Conservation (phyloP, 2,888 invertebrate genomes). For the Mactromeris polynyma region DNA sequence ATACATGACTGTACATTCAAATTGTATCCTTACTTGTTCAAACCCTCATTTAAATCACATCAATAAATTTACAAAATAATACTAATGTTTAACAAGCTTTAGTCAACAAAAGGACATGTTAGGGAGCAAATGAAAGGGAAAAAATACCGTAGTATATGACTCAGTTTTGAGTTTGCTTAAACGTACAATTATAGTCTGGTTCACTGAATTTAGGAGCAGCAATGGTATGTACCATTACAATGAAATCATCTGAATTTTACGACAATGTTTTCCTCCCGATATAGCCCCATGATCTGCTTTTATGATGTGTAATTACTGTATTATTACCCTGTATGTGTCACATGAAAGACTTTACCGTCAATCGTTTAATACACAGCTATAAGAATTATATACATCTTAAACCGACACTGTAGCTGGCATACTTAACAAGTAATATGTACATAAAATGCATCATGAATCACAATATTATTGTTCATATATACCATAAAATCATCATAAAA, state of each 20-base stretch:
- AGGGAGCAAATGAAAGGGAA: not conserved
- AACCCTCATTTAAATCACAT: conserved; percentile 3
- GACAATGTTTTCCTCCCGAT: not conserved
- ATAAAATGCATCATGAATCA: conserved; percentile 12
- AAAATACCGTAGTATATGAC: not conserved
- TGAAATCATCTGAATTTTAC: conserved; percentile 2
- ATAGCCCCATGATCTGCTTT: not conserved
- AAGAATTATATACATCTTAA: not conserved
- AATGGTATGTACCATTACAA: not conserved
- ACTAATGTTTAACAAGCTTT: not conserved
- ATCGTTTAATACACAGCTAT: conserved; percentile 14
- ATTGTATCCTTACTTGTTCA: not conserved
- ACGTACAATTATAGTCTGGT: not conserved
- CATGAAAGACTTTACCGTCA: conserved; percentile 22
- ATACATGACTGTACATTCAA: not conserved
- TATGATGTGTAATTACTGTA: conserved; percentile 20
- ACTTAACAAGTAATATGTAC: conserved; percentile 14
- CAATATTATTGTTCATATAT: not conserved
- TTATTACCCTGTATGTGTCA: conserved; percentile 22
- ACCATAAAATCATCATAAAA: not conserved
- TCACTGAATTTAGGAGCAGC: not conserved
- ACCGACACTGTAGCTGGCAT: not conserved
- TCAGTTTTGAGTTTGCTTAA: not conserved
- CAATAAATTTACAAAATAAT: not conserved
- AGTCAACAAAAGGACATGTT: not conserved